These are phyloP conservation scores for Empidonax traillii DNA, from an alignment of 2,113 vertebrate species.

Conservation along the genomic window DNA sequence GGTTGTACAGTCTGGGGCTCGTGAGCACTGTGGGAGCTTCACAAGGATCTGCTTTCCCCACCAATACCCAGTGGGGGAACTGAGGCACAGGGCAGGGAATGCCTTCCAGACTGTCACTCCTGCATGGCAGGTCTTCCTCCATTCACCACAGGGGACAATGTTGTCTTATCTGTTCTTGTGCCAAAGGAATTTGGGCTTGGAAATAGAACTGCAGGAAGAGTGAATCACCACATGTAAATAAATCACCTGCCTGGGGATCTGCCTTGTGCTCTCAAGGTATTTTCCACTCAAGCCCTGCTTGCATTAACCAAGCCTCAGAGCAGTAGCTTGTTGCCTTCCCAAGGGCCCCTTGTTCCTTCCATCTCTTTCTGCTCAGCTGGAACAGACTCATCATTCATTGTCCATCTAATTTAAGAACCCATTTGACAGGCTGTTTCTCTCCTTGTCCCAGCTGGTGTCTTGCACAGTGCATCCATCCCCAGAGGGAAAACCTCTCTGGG, in stretches of 20 bases:
- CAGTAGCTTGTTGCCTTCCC: constrained; percentile 7
- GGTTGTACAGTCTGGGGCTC: not conserved
- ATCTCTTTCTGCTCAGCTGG: not conserved
- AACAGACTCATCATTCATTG: constrained; percentile 34
- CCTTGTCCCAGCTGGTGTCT: not conserved
- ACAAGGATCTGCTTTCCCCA: not conserved
- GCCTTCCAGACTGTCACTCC: not conserved
- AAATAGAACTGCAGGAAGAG: not conserved
- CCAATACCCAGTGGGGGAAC: not conserved
- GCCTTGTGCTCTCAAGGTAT: not conserved
- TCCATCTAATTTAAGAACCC: constrained; percentile 18
- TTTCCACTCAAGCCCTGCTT: not conserved
- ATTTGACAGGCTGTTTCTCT: not conserved
- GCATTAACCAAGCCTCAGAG: not conserved
- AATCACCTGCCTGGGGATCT: not conserved
- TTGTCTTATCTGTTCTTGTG: rapidly evolving
- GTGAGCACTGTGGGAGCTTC: not conserved
- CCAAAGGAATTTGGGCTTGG: not conserved
- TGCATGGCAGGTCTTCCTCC: not conserved
- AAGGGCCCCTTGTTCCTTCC: not conserved
- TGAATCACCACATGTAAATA: not conserved
- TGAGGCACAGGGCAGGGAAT: not conserved
- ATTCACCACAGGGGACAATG: rapidly evolving
- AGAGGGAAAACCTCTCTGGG: not conserved
- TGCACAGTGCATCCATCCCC: not conserved